Evolutionary conservation across 37 sponge, comb jelly and placozoan genomes (phyloP), one percentile per base, ranked within the genome.

Genomic region (Axinella damicornis): DNA sequence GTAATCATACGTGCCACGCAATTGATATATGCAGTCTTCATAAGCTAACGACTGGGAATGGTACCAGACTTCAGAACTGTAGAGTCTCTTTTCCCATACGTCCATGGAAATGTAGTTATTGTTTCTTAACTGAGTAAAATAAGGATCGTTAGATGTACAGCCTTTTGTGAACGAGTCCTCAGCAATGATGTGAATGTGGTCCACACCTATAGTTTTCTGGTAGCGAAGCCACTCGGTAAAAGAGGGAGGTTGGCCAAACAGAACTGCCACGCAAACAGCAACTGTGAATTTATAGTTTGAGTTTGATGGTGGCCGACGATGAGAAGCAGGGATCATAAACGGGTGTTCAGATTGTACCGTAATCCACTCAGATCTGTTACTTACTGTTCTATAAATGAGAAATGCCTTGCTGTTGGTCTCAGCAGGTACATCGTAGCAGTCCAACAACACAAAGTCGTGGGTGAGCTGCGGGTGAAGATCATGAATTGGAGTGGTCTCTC

Each of bases 1-100:
- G 16, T 74, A 74, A 27, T 74, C 74, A 27, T 74, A 74, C 21
- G 74, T 74, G 0, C 74, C 74, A n/a, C 74, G 74, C 14, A 39
- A 74, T 30, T 32, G 56, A 27, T 74, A 74, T 15, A 74, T 53
- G 21, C 74, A 74, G 31, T 74, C 74, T 14, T 53, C 21, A 12
- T 54, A 32, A 54, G 22, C 30, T 19, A 54, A 12, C 19, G 54
- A 30, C 6, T 20, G 22, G 15, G 74, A 53, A 41, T 56, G 32
- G 31, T 30, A 38, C 6, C 54, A 74, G 14, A 53, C 25, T 21
- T 74, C 57, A 27, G 16, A 17, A 53, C n/a, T 5, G 6, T 2
- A 6, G 27, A 53, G 27, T 32, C 55, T 27, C 30, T 74, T 57
- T 54, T 74, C 54, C 74, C 74, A 74, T 32, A 74, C 55, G 18